Evolutionary conservation across 1,140 invertebrate species (phyloP).

Genomic region (Drosophila melanica): DNA sequence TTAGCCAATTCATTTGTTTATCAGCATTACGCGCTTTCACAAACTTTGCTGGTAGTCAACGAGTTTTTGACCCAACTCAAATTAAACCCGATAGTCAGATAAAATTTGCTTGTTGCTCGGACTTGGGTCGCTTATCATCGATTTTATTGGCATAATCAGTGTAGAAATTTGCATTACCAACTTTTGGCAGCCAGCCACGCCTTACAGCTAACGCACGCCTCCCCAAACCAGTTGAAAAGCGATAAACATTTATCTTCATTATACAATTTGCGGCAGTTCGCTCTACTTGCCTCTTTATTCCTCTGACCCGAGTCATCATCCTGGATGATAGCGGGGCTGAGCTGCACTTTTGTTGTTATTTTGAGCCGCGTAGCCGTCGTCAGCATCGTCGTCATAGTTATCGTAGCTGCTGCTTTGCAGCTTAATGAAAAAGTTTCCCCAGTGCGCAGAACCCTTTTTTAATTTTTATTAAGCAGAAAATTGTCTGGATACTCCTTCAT

Average conservation of each 20-base stretch:
- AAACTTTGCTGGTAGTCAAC: slow-evolving; percentile 46
- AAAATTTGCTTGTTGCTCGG: slow-evolving; percentile 56
- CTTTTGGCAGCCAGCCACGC: slow-evolving; percentile 73
- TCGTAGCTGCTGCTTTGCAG: slow-evolving; percentile 44
- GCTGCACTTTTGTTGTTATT: slow-evolving; percentile 34
- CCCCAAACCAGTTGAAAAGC: slow-evolving; percentile 36
- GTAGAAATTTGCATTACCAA: slow-evolving; percentile 73
- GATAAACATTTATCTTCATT: slow-evolving; percentile 82
- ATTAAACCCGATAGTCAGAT: slow-evolving; percentile 32
- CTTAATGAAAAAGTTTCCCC: slow-evolving; percentile 79
- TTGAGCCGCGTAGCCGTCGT: slow-evolving; percentile 25
- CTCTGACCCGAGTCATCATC: background rate
- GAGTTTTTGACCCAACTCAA: slow-evolving; percentile 37
- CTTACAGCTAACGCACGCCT: slow-evolving; percentile 19
- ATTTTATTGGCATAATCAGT: slow-evolving; percentile 81
- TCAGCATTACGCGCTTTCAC: slow-evolving; percentile 34
- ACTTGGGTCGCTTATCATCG: slow-evolving; percentile 63
- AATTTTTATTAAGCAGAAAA: slow-evolving; percentile 82
- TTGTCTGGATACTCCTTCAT: slow-evolving; percentile 57
- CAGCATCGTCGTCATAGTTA: slow-evolving; percentile 29
- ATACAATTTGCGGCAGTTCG: slow-evolving; percentile 70
- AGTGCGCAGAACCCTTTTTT: slow-evolving; percentile 72
- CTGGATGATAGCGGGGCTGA: slow-evolving; percentile 11
- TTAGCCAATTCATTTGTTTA: slow-evolving; percentile 62
- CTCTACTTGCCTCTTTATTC: slow-evolving; percentile 12